Conservation (phyloP, 37 sponge, comb jelly and placozoan species). For the Ephydatia muelleri region DNA sequence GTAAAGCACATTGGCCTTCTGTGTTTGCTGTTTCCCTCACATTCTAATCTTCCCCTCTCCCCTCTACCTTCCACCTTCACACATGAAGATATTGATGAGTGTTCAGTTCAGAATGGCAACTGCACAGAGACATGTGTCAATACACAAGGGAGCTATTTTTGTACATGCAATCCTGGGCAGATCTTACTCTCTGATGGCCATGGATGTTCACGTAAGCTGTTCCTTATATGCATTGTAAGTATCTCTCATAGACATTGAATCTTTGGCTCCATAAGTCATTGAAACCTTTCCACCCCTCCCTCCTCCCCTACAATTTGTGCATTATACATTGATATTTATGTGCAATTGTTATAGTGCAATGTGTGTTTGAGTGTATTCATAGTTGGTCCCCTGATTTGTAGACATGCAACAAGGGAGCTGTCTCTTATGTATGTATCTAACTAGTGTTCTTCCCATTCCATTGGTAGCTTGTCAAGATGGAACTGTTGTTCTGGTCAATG, state of each 20-base stretch:
- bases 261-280: too few species aligned
- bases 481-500: background rate
- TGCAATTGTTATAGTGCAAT: too few species aligned
- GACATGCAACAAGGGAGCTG: too few species aligned
- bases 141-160: background rate
- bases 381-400: too few species aligned
- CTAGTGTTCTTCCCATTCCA: too few species aligned
- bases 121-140: background rate
- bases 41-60: background rate
- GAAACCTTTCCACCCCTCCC: too few species aligned
- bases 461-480: background rate
- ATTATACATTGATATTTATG: too few species aligned
- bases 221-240: too few species aligned
- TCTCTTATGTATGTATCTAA: too few species aligned
- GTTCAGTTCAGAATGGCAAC: background rate
- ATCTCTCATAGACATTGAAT: too few species aligned
- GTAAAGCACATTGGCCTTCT: background rate
- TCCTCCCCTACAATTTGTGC: too few species aligned
- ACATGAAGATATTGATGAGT: constrained; percentile 12
- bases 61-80: background rate
- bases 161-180: background rate
- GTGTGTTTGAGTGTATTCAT: too few species aligned
- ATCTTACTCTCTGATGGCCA: background rate
- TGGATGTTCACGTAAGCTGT: background rate
- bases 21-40: background rate